phyloP scores from a whole-genome alignment of 2,888 invertebrate species.

The Amblyteles armatorius region DNA sequence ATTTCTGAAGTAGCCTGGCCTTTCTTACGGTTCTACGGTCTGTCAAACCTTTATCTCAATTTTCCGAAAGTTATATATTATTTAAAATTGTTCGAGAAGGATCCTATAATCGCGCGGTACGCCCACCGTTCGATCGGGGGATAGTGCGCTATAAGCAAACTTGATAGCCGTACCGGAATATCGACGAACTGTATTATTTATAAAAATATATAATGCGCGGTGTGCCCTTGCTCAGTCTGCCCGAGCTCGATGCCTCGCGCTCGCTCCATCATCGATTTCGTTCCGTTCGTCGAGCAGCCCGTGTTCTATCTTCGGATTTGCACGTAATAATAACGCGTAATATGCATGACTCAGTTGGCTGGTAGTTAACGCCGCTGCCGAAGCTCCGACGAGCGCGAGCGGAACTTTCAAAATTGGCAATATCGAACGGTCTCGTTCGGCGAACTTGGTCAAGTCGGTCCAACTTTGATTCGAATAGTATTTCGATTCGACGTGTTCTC shows the following conservation, averaged over 20 bases:
- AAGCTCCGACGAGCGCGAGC: constrained; percentile 40
- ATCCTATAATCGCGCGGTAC: constrained; percentile 51
- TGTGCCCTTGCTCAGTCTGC: constrained; percentile 28
- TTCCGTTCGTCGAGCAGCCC: background rate
- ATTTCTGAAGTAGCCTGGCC: background rate
- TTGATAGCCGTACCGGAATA: constrained; percentile 14
- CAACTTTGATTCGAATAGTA: constrained; percentile 40
- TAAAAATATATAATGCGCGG: constrained; percentile 46
- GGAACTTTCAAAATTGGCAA: constrained; percentile 63
- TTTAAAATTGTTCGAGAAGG: constrained; percentile 53
- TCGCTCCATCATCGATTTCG: constrained; percentile 48
- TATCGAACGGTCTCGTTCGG: constrained; percentile 50
- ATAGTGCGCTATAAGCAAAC: constrained; percentile 27
- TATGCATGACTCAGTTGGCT: constrained; percentile 28
- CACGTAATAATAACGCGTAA: constrained; percentile 61
- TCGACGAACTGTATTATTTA: constrained; percentile 48
- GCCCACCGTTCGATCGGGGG: constrained; percentile 49
- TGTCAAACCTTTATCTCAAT: constrained; percentile 50
- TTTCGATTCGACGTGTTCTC: constrained; percentile 7
- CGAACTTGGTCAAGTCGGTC: constrained; percentile 43
- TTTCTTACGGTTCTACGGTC: constrained; percentile 3
- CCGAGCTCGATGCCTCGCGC: constrained; percentile 43
- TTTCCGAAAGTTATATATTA: constrained; percentile 60
- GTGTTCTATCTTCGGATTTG: constrained; percentile 51
- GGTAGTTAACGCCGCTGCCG: constrained; percentile 22